These are phyloP conservation scores for Salmo trutta DNA, from an alignment of 2,797 vertebrate species.

Conservation along the genomic window DNA sequence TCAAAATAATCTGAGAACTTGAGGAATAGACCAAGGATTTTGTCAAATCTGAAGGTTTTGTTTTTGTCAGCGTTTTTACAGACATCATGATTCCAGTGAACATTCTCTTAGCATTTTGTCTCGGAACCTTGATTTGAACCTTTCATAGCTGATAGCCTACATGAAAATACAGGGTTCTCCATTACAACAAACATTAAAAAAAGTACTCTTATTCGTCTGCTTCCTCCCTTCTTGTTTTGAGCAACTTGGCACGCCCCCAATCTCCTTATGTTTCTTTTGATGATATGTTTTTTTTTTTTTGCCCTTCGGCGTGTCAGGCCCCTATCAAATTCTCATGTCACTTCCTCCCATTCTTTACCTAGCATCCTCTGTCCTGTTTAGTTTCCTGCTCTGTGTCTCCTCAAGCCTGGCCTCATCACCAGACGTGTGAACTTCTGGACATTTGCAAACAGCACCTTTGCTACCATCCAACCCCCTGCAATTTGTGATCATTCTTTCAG, in stretches of 20 bases:
- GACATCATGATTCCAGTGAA: too few species aligned
- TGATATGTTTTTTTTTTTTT: not conserved
- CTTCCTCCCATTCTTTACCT: constrained; percentile 5
- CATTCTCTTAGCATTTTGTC: too few species aligned
- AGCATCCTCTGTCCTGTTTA: not conserved
- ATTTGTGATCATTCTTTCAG: not conserved
- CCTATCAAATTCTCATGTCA: not conserved
- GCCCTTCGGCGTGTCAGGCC: not conserved
- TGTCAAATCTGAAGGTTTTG: too few species aligned
- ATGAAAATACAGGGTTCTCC: not conserved
- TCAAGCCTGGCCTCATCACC: not conserved
- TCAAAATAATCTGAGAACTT: not conserved
- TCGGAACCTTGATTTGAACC: not conserved
- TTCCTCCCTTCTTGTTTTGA: not conserved
- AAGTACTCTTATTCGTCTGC: not conserved
- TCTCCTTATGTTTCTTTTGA: not conserved
- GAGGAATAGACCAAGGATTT: not conserved
- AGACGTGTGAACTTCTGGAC: not conserved
- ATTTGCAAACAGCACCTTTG: not conserved
- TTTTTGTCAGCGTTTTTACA: too few species aligned
- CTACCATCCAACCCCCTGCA: not conserved
- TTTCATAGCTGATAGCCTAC: not conserved
- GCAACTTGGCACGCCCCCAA: not conserved
- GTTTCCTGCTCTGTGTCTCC: constrained; percentile 5
- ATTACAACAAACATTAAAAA: not conserved